Percentiles rank a stretch among this genome's conserved stretches.
Evolutionary conservation across 2,888 invertebrate species (phyloP).

Genomic region (Celastrina argiolus): DNA sequence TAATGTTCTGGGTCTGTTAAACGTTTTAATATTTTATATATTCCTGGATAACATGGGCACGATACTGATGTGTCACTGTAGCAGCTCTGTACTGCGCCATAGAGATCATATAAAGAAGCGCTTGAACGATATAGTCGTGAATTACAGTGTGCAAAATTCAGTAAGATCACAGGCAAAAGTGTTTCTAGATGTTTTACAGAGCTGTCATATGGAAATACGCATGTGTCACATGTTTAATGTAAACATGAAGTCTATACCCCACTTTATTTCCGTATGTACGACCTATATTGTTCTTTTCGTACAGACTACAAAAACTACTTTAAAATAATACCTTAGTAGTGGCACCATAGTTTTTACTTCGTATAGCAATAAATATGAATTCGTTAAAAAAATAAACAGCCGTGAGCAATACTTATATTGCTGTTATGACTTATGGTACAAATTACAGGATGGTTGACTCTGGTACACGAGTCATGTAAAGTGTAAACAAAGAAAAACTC

Average conservation of each 20-base stretch:
- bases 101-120: background rate
- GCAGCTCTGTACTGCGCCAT: background rate
- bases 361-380: no score
- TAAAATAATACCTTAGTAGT: no score
- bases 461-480: no score
- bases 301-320: background rate
- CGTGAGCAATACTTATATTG: no score
- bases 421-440: no score
- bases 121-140: background rate
- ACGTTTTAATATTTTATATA: background rate
- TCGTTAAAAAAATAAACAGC: no score
- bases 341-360: no score
- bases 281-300: background rate
- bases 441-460: no score
- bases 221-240: background rate
- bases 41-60: background rate
- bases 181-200: background rate
- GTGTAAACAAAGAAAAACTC: no score
- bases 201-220: background rate
- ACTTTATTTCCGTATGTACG: background rate
- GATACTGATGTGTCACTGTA: background rate
- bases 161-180: background rate
- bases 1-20: background rate
- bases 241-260: background rate
- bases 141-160: background rate